A percentile compares a stretch with the other conserved stretches of the same genome.
Evolutionary conservation across 2,113 vertebrate species (phyloP).

Genomic region (Monarcha castaneiventris): DNA sequence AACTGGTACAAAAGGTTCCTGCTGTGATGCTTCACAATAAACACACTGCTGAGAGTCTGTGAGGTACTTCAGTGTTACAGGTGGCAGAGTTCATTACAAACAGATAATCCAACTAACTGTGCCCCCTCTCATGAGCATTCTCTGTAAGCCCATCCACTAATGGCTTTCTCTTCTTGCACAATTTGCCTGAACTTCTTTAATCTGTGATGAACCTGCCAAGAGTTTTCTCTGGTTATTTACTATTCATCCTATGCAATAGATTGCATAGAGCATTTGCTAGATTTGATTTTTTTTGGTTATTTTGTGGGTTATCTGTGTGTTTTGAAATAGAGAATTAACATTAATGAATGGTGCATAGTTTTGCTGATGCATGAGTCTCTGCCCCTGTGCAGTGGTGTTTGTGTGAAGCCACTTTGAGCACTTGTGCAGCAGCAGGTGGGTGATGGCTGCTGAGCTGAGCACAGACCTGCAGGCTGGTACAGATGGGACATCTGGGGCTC

Average conservation of each 20-base stretch:
- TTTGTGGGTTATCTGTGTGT: neutral
- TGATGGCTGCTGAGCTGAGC: neutral
- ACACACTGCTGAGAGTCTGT: neutral
- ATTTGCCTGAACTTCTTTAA: neutral
- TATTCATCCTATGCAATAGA: neutral
- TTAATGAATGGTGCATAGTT: neutral
- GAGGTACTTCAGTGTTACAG: neutral
- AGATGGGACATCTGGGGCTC: neutral
- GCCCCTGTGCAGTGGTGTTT: neutral
- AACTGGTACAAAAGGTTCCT: neutral
- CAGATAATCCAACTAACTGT: neutral
- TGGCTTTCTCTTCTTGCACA: neutral
- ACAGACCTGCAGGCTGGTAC: neutral
- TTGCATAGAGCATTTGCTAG: neutral
- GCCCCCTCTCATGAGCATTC: neutral
- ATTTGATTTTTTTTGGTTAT: neutral
- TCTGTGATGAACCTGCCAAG: neutral
- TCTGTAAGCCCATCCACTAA: neutral
- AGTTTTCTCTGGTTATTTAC: neutral
- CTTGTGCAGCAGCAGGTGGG: neutral
- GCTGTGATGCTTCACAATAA: neutral
- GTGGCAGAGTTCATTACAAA: neutral
- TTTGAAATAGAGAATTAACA: neutral
- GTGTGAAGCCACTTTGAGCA: neutral
- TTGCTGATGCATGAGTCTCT: neutral